These are phyloP conservation scores for Hafferia zeledoni DNA, from an alignment of 2,797 vertebrate genomes.

Conservation along the genomic window DNA sequence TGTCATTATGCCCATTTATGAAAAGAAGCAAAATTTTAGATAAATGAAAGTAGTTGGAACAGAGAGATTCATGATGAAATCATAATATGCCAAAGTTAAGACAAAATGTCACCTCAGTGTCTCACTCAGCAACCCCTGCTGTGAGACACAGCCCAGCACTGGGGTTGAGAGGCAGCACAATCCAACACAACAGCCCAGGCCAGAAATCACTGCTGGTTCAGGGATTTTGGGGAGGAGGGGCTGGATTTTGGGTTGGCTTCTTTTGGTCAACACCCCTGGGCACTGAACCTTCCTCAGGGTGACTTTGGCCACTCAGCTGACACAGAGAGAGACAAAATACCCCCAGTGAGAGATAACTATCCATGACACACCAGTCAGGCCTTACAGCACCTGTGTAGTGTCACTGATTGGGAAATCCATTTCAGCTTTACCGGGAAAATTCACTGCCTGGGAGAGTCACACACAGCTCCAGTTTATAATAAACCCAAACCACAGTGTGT, in stretches of 20 bases:
- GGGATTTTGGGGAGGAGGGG: accelerated
- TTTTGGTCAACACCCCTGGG: neutral
- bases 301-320: neutral
- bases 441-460: neutral
- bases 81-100: neutral
- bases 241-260: neutral
- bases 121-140: neutral
- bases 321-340: neutral
- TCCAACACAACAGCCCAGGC: neutral
- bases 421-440: neutral
- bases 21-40: constrained; percentile 56
- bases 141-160: neutral
- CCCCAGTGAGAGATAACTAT: neutral
- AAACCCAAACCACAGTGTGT: neutral
- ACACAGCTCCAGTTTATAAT: neutral
- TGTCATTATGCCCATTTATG: neutral
- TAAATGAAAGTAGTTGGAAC: neutral
- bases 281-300: neutral
- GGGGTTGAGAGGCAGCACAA: neutral
- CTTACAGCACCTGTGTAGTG: accelerated
- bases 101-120: neutral
- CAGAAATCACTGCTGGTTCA: neutral
- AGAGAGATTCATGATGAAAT: constrained; percentile 5
- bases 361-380: neutral
- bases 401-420: neutral